Base-by-base conservation (phyloP, 2,888 invertebrate species). In the Platypus cylindrus region DNA sequence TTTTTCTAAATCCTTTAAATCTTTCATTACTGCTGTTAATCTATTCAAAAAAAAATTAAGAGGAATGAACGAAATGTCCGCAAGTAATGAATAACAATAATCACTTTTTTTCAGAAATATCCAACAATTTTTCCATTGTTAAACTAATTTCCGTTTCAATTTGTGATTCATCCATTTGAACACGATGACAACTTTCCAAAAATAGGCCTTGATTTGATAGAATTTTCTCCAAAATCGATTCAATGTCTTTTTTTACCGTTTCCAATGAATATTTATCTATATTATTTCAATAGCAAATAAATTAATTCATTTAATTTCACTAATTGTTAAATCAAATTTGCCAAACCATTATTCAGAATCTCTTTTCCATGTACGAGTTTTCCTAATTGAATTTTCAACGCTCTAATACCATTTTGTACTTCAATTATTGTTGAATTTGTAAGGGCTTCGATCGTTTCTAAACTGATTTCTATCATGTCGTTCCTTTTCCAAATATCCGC, bases 131-230 rank as follows among this genome's bases (percentile, higher is more conserved):
- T 45, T 74, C 72, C 32, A 78, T 58, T 17, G 75, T 66, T 37
- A 69, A 65, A 14, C 74, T 70, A 17, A 78, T 70, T 48, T 73
- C 68, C 14, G 66, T 66, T 46, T 70, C 70, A 17, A 70, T 54
- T 38, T 66, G 63, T 1, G 75, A 70, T 48, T 76, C 75, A 46
- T 75, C 73, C 48, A 69, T 68, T 52, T 78, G 78, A 26, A 75
- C 68, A 17, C 72, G 60, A 45, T 75, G 70, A 52, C 78, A 78
- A 12, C 74, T 75, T 53, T 76, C 73, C 30, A 75, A 62, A 54
- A 78, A 77, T 33, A 67, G 62, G 45, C 74, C 72, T 53, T 78
- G 76, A 3, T 70, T 68, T 17, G 71, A 63, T 36, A 74, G 50
- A 13, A 78, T 62, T 51, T 70, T 70, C 54, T 74, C 67, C 56